These are phyloP conservation scores for Centrocercus urophasianus DNA, from an alignment of 2,113 vertebrate genomes.

Conservation along the genomic window DNA sequence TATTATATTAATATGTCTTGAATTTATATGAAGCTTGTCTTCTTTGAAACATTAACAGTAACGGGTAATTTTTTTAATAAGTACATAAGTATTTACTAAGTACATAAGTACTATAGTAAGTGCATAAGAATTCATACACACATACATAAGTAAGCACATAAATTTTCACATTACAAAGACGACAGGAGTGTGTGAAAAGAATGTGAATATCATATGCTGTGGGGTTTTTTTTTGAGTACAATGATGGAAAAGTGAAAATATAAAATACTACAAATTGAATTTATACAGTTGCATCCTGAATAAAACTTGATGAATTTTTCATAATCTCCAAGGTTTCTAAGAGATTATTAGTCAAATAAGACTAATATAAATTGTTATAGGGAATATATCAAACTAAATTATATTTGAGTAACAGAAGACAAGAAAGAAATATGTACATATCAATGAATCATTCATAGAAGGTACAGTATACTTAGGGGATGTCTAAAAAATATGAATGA, in stretches of 20 bases:
- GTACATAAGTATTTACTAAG: too few species aligned
- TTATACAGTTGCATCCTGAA: not conserved
- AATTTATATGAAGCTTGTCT: not conserved
- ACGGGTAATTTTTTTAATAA: not conserved
- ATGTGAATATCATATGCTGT: not conserved
- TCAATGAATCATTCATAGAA: not conserved
- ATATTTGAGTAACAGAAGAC: not conserved
- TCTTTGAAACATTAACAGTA: not conserved
- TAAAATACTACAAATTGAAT: not conserved
- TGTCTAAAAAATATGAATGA: not conserved
- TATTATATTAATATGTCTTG: not conserved
- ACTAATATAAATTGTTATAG: not conserved
- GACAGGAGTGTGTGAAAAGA: not conserved
- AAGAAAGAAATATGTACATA: not conserved
- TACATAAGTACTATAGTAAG: too few species aligned
- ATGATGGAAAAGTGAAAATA: not conserved
- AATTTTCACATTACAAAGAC: not conserved
- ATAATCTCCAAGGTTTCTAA: not conserved
- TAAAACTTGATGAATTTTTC: not conserved
- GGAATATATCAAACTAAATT: not conserved
- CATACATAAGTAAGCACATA: fast-evolving
- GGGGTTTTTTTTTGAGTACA: not conserved
- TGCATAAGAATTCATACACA: too few species aligned
- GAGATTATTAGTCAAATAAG: not conserved
- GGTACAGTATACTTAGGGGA: not conserved